Evolutionary conservation across 2,888 invertebrate genomes (phyloP).

Genomic region (Phengaris alcon): DNA sequence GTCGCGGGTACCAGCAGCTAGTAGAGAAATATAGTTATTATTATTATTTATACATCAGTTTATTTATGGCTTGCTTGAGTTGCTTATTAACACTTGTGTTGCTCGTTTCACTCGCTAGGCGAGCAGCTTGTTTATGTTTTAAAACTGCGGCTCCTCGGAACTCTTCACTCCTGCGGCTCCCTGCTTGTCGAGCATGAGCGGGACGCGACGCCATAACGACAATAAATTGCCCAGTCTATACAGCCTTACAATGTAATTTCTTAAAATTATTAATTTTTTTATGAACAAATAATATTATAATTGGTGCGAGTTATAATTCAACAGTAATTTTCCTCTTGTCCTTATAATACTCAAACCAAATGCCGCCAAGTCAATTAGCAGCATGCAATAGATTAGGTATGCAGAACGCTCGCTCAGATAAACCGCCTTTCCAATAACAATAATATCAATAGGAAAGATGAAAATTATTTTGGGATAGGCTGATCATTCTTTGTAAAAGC

Average conservation of each 20-base stretch:
- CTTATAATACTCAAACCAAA: background rate
- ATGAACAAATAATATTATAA: background rate
- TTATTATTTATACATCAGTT: too few species aligned
- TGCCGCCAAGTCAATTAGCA: background rate
- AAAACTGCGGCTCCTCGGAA: too few species aligned
- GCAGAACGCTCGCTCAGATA: background rate
- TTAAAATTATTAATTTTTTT: background rate
- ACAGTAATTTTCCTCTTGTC: slow-evolving; percentile 4
- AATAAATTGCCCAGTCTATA: background rate
- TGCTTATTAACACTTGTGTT: too few species aligned
- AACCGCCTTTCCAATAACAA: background rate
- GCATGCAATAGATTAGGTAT: background rate
- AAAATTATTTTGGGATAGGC: too few species aligned
- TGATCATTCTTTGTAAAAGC: too few species aligned
- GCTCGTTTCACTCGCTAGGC: too few species aligned
- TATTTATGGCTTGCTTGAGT: too few species aligned
- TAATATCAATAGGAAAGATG: background rate
- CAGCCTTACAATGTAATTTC: background rate
- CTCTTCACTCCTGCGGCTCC: too few species aligned
- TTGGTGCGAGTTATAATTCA: background rate
- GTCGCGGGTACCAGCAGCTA: too few species aligned
- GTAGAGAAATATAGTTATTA: too few species aligned
- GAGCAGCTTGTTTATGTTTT: too few species aligned
- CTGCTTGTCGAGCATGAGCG: background rate
- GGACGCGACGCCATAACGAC: background rate